These are phyloP conservation scores for Oncorhynchus masou DNA, from an alignment of 2,113 vertebrate species.

Conservation along the genomic window DNA sequence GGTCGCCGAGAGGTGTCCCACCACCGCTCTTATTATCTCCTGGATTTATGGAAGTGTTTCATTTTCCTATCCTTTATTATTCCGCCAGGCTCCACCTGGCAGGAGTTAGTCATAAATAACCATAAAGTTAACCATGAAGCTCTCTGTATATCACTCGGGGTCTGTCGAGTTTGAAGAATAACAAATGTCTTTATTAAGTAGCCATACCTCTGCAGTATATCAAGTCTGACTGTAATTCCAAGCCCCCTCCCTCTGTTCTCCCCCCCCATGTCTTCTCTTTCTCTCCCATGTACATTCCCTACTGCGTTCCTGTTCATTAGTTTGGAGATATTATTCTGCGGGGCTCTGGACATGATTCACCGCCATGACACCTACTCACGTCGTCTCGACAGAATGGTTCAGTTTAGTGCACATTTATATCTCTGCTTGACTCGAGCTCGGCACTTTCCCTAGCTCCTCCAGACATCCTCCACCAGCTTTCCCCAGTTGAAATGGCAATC, in stretches of 20 bases:
- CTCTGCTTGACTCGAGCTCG: too few species aligned
- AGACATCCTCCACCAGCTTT: too few species aligned
- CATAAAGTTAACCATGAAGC: not conserved
- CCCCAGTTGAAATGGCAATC: too few species aligned
- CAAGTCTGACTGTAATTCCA: not conserved
- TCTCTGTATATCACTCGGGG: not conserved
- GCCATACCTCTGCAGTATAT: not conserved
- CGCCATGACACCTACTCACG: conserved; percentile 6
- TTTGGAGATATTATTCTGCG: too few species aligned
- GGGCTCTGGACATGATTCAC: not conserved
- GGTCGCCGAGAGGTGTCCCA: not conserved
- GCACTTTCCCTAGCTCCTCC: too few species aligned
- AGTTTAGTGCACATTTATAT: too few species aligned
- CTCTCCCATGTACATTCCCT: not conserved
- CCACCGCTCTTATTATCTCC: not conserved
- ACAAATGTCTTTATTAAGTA: not conserved
- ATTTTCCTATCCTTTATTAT: not conserved
- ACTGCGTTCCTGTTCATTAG: not conserved
- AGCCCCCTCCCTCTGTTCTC: not conserved
- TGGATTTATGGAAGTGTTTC: not conserved
- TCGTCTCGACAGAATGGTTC: too few species aligned
- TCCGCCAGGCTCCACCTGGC: not conserved
- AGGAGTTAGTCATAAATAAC: not conserved
- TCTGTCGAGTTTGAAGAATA: not conserved
- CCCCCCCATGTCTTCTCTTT: not conserved